Evolutionary conservation across 2,888 invertebrate species (phyloP), one percentile per base, ranked within the genome.

Genomic region (Pyrgus malvae): DNA sequence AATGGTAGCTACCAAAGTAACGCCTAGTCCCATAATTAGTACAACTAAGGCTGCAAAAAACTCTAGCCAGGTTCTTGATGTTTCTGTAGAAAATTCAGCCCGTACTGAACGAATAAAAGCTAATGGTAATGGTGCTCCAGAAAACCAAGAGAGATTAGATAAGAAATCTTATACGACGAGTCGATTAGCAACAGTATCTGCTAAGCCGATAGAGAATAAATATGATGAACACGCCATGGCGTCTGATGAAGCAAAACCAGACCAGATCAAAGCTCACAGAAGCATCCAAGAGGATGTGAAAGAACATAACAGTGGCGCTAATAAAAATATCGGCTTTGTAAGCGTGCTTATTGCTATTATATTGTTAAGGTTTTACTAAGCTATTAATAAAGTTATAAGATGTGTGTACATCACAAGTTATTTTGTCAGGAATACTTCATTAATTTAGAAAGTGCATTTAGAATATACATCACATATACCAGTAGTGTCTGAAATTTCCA

Each of bases 211-310:
- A 17, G 72, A 79, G n/a, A 69, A 69, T 33, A 75, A 76, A 42
- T 70, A 62, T 44, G 67, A 80, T 38, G 80, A 82, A 44, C 70
- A 69, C 0, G 72, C 80, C 6, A 89, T 88, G 89, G 83, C 89
- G 0, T 81, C 88, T 0, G 89, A 88, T 67, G 83, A 89, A 65
- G 89, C 80, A 0, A 76, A 76, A 48, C 80, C 88, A n/a, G 86
- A 86, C 11, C 78, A 75, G 60, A 69, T 78, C 1, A 83, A 80
- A 61, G 69, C 83, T 3, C 80, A 83, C 21, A 71, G 80, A 64
- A 83, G 80, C 59, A 63, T 82, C 48, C 76, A 81, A 55, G 80
- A 78, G 1, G 44, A 61, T 12, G 16, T 58, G 0, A 58, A 68
- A 45, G 59, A 67, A 25, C 31, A 61, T 14, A 37, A 54, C 1